Evolutionary conservation across 2,113 vertebrate species (phyloP).

Genomic region (Sitta europaea): DNA sequence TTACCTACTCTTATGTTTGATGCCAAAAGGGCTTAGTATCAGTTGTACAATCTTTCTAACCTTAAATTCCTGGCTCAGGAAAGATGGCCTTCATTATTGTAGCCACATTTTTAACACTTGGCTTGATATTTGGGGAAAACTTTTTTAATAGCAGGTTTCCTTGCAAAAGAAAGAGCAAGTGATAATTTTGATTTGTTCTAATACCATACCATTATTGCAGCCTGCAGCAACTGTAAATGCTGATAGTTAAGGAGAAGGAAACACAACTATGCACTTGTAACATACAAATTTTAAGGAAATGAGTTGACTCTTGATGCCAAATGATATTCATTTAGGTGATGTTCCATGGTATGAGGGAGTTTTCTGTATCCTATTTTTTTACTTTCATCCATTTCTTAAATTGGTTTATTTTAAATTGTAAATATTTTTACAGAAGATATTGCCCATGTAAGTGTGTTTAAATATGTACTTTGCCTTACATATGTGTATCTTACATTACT

Average conservation of each 20-base stretch:
- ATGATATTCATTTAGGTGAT: conserved; percentile 66
- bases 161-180: conserved; percentile 47
- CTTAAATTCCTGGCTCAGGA: conserved; percentile 77
- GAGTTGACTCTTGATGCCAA: conserved; percentile 66
- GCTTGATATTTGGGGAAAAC: conserved; percentile 24
- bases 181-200: conserved; percentile 40
- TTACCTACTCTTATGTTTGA: conserved; percentile 34
- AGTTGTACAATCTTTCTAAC: conserved; percentile 71
- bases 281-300: conserved; percentile 67
- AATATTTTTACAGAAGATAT: conserved; percentile 69
- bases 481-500: conserved; percentile 68
- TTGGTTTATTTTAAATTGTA: conserved; percentile 69
- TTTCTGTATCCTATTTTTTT: conserved; percentile 69
- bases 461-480: conserved; percentile 76
- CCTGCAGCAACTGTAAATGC: conserved; percentile 63
- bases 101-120: conserved; percentile 67
- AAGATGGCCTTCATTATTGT: conserved; percentile 70
- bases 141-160: conserved; percentile 56
- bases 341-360: conserved; percentile 62
- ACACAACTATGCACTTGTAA: conserved; percentile 78
- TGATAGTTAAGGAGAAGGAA: conserved; percentile 49
- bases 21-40: conserved; percentile 77
- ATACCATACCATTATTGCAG: conserved; percentile 52
- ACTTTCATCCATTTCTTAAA: conserved; percentile 64
- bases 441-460: conserved; percentile 71